These are phyloP conservation scores for Lasiommata megera DNA, from an alignment of 2,888 invertebrate species.

Conservation along the genomic window DNA sequence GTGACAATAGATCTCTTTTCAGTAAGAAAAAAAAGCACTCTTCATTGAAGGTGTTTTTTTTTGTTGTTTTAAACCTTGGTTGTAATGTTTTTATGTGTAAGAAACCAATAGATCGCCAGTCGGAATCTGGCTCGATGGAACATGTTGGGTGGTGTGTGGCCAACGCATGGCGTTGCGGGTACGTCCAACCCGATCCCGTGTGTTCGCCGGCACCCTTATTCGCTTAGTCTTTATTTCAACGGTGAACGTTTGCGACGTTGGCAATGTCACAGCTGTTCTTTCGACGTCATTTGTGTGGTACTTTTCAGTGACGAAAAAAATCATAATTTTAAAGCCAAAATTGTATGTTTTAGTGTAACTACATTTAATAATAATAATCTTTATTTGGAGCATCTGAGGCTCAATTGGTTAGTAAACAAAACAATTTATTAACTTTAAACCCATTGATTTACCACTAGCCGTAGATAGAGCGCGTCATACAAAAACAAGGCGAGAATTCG, in stretches of 20 bases:
- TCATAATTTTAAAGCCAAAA: too few species aligned
- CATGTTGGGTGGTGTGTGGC: background rate
- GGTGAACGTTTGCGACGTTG: background rate
- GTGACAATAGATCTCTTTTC: slow-evolving; percentile 57
- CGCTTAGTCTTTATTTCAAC: background rate
- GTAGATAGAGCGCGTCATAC: too few species aligned
- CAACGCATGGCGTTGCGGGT: background rate
- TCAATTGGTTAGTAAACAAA: too few species aligned
- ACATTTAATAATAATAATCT: too few species aligned
- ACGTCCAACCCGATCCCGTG: background rate
- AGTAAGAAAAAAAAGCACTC: slow-evolving; percentile 32
- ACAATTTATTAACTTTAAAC: too few species aligned
- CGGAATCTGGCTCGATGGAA: slow-evolving; percentile 3
- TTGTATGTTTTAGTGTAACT: too few species aligned
- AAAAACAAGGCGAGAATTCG: too few species aligned
- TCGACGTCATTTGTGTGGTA: too few species aligned
- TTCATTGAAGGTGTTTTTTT: background rate
- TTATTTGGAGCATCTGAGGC: too few species aligned
- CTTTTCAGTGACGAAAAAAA: too few species aligned
- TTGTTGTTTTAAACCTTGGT: background rate
- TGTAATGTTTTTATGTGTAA: slow-evolving; percentile 7
- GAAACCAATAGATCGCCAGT: background rate
- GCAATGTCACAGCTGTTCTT: too few species aligned
- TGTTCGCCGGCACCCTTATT: background rate
- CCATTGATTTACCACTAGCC: too few species aligned